Evolutionary conservation across 2,113 vertebrate species (phyloP).

Genomic region (Acrocephalus arundinaceus): DNA sequence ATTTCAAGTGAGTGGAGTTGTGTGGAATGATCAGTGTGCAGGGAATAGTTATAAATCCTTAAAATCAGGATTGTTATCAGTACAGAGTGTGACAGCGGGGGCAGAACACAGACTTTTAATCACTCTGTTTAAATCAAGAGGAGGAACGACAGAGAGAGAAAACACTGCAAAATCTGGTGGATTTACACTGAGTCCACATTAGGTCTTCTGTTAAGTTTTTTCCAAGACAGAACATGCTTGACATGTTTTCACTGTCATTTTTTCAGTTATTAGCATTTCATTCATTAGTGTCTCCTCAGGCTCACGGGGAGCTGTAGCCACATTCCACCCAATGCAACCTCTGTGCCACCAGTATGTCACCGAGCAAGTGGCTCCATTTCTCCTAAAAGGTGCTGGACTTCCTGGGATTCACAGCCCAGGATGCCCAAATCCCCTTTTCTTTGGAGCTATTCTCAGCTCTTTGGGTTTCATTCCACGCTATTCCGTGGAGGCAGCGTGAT

Average conservation of each 20-base stretch:
- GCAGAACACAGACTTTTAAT: background rate
- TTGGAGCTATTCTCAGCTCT: background rate
- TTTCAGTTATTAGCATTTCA: background rate
- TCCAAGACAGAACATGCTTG: background rate
- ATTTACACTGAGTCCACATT: background rate
- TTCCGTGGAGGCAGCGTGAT: constrained; percentile 46
- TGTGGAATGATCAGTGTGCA: background rate
- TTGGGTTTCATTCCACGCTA: background rate
- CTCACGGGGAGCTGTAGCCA: background rate
- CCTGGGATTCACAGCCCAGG: background rate
- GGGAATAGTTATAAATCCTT: background rate
- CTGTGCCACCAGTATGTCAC: accelerated
- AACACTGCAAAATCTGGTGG: background rate
- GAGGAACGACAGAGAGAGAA: background rate
- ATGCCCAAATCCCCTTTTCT: background rate
- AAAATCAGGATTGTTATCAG: background rate
- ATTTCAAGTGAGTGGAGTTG: background rate
- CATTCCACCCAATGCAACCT: background rate
- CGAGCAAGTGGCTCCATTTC: background rate
- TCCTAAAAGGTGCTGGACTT: background rate
- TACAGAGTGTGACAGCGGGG: background rate
- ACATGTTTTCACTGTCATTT: background rate
- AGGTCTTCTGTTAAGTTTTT: background rate
- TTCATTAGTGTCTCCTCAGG: background rate
- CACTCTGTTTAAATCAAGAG: background rate